Percentiles rank a stretch among this genome's conserved stretches.
Evolutionary conservation across 1,140 invertebrate species (phyloP).

Genomic region (Drosophila ercepeae): DNA sequence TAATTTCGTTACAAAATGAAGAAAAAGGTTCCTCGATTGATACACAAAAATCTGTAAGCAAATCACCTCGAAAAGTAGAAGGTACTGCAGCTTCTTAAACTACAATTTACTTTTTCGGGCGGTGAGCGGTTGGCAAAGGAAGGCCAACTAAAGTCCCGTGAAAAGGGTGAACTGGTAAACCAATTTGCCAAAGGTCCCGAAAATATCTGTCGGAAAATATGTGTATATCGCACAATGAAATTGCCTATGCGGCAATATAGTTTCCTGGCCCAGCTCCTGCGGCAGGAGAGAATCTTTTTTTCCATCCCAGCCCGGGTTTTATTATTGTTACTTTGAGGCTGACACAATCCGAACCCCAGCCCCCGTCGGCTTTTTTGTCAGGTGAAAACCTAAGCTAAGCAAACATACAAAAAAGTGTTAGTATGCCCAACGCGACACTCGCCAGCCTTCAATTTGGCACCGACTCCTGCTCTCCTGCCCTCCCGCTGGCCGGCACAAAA

Average conservation of each 20-base stretch:
- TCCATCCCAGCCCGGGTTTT: conserved; percentile 37
- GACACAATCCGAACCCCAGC: conserved; percentile 29
- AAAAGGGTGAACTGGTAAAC: conserved; percentile 72
- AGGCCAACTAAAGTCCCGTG: conserved; percentile 60
- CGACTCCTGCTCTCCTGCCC: background rate
- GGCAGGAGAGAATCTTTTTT: conserved; percentile 9
- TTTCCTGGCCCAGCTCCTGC: conserved; percentile 32
- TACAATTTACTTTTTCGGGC: conserved; percentile 25
- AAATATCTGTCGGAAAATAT: conserved; percentile 50
- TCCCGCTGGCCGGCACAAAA: conserved; percentile 48
- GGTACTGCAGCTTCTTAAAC: conserved; percentile 19
- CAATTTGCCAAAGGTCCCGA: conserved; percentile 54
- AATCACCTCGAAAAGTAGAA: background rate
- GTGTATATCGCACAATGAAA: conserved; percentile 63
- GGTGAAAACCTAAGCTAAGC: conserved; percentile 67
- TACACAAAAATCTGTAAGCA: background rate
- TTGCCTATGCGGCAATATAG: conserved; percentile 75
- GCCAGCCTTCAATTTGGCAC: conserved; percentile 17
- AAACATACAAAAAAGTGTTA: conserved; percentile 74
- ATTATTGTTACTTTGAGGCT: conserved; percentile 66
- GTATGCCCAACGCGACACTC: conserved; percentile 67
- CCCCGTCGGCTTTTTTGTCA: conserved; percentile 38
- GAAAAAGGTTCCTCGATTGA: background rate
- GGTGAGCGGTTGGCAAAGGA: background rate
- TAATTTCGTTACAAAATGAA: background rate